phyloP scores from a whole-genome alignment of 2,797 vertebrate species.

The Catharus ustulatus region DNA sequence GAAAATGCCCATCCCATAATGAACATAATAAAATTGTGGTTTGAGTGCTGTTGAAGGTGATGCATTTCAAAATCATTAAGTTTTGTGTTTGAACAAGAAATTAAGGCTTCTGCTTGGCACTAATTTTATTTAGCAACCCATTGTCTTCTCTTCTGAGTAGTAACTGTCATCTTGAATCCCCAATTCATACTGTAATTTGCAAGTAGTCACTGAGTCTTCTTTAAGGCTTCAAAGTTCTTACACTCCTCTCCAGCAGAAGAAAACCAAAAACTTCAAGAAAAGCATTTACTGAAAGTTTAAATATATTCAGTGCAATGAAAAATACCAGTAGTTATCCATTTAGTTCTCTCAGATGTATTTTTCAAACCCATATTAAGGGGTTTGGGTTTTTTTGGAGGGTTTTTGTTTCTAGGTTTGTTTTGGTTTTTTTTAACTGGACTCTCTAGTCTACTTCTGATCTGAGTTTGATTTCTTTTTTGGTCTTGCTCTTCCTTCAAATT shows the following conservation, averaged over 20 bases:
- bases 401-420: neutral
- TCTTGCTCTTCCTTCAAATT: constrained; percentile 10
- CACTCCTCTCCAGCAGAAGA: neutral
- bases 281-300: neutral
- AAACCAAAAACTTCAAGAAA: neutral
- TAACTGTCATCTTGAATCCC: neutral
- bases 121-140: neutral
- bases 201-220: neutral
- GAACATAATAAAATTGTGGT: neutral
- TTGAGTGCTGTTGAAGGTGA: neutral
- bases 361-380: neutral
- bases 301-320: neutral
- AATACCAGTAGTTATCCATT: neutral
- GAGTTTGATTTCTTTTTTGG: neutral
- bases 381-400: neutral
- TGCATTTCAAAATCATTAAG: neutral
- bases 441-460: neutral
- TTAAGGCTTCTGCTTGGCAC: neutral
- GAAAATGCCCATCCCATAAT: neutral
- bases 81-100: constrained; percentile 13
- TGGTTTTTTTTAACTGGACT: neutral
- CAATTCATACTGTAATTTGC: neutral
- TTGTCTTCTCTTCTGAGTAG: neutral
- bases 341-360: neutral
- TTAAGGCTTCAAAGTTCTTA: neutral